phyloP scores from a whole-genome alignment of 1,140 invertebrate genomes.

The Trachelipus rathkii region DNA sequence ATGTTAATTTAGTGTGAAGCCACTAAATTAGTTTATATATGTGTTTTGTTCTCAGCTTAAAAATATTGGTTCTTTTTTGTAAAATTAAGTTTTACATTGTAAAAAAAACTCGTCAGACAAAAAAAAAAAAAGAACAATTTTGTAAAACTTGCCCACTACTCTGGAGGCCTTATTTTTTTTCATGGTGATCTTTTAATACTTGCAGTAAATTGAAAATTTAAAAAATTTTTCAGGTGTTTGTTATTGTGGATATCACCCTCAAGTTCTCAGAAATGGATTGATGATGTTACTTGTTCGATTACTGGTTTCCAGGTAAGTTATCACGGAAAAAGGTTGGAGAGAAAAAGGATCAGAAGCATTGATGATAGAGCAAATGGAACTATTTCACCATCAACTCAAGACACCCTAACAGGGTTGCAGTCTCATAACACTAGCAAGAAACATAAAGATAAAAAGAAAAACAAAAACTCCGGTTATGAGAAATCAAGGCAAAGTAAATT shows the following conservation, averaged over 20 bases:
- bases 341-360: constrained; percentile 50
- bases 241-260: constrained; percentile 59
- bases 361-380: constrained; percentile 27
- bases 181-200: too few species aligned
- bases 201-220: too few species aligned
- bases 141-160: too few species aligned
- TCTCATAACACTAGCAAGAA: constrained; percentile 50
- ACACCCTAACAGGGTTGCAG: constrained; percentile 56
- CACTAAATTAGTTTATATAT: too few species aligned
- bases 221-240: constrained; percentile 56
- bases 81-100: too few species aligned
- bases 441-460: constrained; percentile 32
- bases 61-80: too few species aligned
- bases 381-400: constrained; percentile 31
- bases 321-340: constrained; percentile 64
- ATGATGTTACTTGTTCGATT: constrained; percentile 56
- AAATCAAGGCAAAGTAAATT: constrained; percentile 58
- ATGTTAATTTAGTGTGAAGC: too few species aligned
- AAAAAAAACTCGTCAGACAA: too few species aligned
- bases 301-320: constrained; percentile 84
- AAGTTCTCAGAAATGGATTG: constrained; percentile 52
- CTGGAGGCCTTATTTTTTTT: too few species aligned
- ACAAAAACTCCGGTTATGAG: constrained; percentile 50
- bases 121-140: too few species aligned
- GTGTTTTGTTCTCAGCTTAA: too few species aligned